These are phyloP conservation scores for Marmota monax DNA, from an alignment of 2,113 vertebrate species.

Conservation along the genomic window DNA sequence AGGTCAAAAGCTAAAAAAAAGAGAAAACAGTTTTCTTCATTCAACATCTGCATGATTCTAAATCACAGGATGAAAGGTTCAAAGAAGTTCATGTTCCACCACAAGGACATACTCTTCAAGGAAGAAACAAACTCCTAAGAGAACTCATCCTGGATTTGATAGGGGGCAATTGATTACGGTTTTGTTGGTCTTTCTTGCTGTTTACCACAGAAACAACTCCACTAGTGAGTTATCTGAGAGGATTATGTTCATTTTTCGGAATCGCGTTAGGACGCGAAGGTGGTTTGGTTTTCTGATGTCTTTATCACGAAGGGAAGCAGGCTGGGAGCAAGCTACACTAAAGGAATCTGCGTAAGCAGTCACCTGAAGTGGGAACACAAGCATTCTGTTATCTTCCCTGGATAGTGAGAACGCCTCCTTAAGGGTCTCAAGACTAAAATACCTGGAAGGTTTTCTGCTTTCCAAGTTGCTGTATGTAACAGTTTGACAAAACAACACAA, in stretches of 20 bases:
- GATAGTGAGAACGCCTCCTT: not conserved
- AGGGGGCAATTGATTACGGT: not conserved
- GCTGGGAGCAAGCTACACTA: not conserved
- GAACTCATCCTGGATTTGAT: not conserved
- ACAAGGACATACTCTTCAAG: conserved; percentile 19
- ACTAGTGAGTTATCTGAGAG: not conserved
- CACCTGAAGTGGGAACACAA: not conserved
- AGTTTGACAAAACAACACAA: not conserved
- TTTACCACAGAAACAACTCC: conserved; percentile 34
- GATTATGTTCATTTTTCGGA: not conserved
- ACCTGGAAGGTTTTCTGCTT: not conserved
- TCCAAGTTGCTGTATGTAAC: not conserved
- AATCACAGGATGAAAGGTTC: not conserved
- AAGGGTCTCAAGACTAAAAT: not conserved
- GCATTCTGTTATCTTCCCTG: not conserved
- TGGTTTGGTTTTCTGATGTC: not conserved
- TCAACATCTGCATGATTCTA: conserved; percentile 20
- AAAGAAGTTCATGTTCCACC: not conserved
- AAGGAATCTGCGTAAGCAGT: not conserved
- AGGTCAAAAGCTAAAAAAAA: not conserved
- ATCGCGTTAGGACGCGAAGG: not conserved
- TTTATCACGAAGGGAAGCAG: not conserved
- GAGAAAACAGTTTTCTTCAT: conserved; percentile 31
- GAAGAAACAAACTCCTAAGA: not conserved
- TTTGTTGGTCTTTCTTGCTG: not conserved